Conservation (phyloP, 2,113 vertebrate species). For the Grammomys dolichurus region DNA sequence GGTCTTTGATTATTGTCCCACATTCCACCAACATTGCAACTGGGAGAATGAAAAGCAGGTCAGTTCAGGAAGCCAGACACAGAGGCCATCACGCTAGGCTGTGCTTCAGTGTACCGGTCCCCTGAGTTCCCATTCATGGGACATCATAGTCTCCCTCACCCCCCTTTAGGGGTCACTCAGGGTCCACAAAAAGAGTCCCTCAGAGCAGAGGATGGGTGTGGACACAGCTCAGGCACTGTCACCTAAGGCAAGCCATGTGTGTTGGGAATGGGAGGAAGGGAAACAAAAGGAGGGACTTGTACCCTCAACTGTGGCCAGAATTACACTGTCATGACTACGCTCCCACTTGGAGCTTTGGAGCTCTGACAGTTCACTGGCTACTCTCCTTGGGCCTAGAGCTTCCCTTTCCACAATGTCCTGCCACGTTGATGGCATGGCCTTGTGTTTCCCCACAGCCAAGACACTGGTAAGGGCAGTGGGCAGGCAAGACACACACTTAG, state of each 20-base stretch:
- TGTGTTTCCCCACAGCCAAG: conserved; percentile 67
- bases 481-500: neutral
- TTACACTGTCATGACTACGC: neutral
- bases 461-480: neutral
- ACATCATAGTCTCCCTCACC: no score
- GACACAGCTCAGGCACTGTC: neutral
- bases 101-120: neutral
- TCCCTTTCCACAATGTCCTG: conserved; percentile 74
- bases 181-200: neutral
- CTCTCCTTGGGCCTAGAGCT: conserved; percentile 63
- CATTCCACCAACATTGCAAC: neutral
- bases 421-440: neutral
- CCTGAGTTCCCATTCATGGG: neutral
- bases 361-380: neutral
- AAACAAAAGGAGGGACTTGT: no score
- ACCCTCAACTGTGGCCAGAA: neutral
- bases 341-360: neutral
- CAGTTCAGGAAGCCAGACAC: neutral
- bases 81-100: neutral
- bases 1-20: neutral
- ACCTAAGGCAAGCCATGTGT: no score
- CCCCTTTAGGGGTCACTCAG: neutral
- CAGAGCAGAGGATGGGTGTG: neutral
- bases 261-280: neutral
- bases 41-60: neutral